phyloP scores from a whole-genome alignment of 2,797 vertebrate genomes.

The Rhynchonycteris naso region DNA sequence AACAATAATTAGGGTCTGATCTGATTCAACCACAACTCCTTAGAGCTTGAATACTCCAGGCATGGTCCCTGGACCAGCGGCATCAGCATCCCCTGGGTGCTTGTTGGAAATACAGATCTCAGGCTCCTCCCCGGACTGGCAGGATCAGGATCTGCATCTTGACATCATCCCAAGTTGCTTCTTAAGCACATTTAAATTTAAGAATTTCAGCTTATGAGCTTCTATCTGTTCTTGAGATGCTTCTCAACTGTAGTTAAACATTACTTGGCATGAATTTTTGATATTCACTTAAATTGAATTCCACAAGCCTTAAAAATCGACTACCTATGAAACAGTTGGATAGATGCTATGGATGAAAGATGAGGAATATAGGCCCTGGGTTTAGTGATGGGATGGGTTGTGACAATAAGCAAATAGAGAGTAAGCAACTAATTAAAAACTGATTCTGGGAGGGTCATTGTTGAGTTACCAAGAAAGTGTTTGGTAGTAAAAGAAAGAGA shows the following conservation, averaged over 20 bases:
- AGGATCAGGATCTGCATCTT: background rate
- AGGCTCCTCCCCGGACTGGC: background rate
- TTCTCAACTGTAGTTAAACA: background rate
- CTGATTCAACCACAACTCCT: background rate
- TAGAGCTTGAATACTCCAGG: background rate
- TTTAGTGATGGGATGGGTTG: background rate
- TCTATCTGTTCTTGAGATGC: background rate
- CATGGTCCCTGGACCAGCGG: background rate
- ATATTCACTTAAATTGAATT: background rate
- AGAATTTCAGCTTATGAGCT: background rate
- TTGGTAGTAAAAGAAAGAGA: background rate
- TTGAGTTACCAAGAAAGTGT: background rate
- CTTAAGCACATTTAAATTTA: background rate
- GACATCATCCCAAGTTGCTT: background rate
- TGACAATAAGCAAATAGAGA: background rate
- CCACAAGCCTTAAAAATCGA: background rate
- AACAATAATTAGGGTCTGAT: background rate
- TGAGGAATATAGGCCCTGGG: background rate
- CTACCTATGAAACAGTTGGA: background rate
- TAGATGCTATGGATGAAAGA: background rate
- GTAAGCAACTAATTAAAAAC: background rate
- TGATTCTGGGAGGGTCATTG: background rate
- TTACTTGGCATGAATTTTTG: background rate
- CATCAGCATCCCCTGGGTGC: background rate
- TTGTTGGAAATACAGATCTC: background rate